Percentiles rank a stretch among this genome's conserved stretches.
These are phyloP conservation scores for Panonychus citri DNA, from an alignment of 1,140 invertebrate genomes.

Conservation along the genomic window DNA sequence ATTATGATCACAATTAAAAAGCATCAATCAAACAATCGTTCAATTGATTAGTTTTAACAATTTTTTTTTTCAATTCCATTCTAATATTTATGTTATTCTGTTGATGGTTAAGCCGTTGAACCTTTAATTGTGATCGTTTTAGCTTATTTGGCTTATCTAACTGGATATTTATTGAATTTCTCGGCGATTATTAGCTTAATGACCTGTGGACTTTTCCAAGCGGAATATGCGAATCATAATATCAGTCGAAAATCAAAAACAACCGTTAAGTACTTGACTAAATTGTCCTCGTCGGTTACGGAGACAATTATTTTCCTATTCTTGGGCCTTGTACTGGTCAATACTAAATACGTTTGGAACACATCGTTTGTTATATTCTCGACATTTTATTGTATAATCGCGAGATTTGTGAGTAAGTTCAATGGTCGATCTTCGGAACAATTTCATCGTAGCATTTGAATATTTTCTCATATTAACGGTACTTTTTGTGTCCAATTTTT, in stretches of 20 bases:
- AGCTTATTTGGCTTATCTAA: constrained; percentile 34
- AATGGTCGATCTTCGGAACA: too few species aligned
- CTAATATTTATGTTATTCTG: too few species aligned
- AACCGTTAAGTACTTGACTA: constrained; percentile 37
- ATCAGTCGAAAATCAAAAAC: constrained; percentile 34
- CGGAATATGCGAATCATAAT: constrained; percentile 35
- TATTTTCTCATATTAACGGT: too few species aligned
- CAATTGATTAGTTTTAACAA: too few species aligned
- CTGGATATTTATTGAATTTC: constrained; percentile 34
- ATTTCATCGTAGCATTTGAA: too few species aligned
- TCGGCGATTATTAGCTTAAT: constrained; percentile 31
- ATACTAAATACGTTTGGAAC: constrained; percentile 30
- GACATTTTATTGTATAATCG: constrained; percentile 30
- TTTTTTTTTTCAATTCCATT: too few species aligned
- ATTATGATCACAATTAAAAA: too few species aligned
- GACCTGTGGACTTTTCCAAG: constrained; percentile 23
- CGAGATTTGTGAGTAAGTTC: constrained; percentile 30
- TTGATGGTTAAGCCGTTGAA: constrained; percentile 29
- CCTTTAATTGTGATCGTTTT: constrained; percentile 33
- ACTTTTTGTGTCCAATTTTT: constrained; percentile 24
- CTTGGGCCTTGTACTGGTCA: constrained; percentile 33
- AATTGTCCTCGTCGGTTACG: constrained; percentile 29
- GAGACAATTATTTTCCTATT: constrained; percentile 41
- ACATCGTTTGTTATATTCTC: constrained; percentile 31
- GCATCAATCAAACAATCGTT: too few species aligned